Percentiles rank a stretch among this genome's conserved stretches.
Conservation (phyloP, 2,797 vertebrate species). For the Glyptemys insculpta region DNA sequence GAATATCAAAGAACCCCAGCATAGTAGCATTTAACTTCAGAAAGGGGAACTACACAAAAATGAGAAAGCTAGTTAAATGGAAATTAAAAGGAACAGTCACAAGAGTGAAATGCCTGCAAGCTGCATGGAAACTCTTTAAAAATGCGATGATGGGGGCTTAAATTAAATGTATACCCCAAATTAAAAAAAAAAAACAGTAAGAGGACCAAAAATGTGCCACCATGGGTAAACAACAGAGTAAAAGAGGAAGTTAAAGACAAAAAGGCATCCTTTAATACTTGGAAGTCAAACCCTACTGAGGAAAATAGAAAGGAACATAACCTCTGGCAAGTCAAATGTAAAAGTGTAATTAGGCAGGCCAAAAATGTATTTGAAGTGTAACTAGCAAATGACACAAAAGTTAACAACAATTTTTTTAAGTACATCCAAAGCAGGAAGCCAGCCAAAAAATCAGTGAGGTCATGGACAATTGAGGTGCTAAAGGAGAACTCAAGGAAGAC, state of each 20-base stretch:
- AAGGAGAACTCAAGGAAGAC: neutral
- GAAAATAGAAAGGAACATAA: neutral
- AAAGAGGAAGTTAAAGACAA: neutral
- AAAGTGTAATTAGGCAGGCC: neutral
- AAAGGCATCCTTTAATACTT: neutral
- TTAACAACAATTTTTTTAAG: neutral
- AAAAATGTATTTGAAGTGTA: neutral
- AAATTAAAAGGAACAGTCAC: neutral
- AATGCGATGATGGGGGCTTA: neutral
- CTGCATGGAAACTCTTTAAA: too few species aligned
- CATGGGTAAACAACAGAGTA: neutral
- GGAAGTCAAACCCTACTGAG: neutral
- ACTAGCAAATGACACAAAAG: neutral
- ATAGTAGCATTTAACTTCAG: neutral
- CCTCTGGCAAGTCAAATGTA: neutral
- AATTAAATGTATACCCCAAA: neutral
- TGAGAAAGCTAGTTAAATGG: neutral
- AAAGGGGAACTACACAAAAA: neutral
- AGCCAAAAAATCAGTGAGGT: neutral
- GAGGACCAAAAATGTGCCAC: neutral
- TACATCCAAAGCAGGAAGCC: neutral
- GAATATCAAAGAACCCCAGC: neutral
- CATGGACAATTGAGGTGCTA: neutral
- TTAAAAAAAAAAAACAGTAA: neutral
- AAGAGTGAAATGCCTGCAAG: neutral